These are phyloP conservation scores for Protophormia terraenovae DNA, from an alignment of 2,888 invertebrate species.

Conservation along the genomic window DNA sequence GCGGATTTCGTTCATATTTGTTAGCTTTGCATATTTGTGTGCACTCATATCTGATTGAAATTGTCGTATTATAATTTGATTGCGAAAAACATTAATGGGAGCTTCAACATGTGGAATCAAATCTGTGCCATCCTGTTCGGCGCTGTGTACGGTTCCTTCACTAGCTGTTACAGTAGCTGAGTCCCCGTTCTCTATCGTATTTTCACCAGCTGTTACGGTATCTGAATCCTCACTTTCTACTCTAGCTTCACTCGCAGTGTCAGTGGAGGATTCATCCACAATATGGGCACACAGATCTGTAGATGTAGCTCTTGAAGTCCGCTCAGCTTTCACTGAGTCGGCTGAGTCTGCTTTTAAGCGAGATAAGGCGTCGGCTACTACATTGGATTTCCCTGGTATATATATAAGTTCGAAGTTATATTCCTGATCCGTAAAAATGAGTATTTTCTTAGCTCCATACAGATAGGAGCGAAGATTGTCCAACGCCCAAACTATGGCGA, in stretches of 20 bases:
- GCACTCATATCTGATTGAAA: not conserved
- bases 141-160: conserved; percentile 49
- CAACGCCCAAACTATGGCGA: too few relatives aligned
- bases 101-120: conserved; percentile 50
- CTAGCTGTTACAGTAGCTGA: too few relatives aligned
- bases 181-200: too few relatives aligned
- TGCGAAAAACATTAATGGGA: conserved; percentile 43
- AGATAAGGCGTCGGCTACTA: conserved; percentile 57
- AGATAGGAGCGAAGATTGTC: too few relatives aligned
- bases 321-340: not conserved
- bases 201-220: too few relatives aligned
- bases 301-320: not conserved
- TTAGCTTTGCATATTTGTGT: conserved; percentile 3
- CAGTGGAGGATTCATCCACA: too few relatives aligned
- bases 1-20: conserved; percentile 11
- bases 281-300: too few relatives aligned
- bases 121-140: conserved; percentile 59
- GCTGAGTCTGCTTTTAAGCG: conserved; percentile 26
- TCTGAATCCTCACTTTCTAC: too few relatives aligned
- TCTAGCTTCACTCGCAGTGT: too few relatives aligned
- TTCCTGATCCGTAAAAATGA: not conserved
- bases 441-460: too few relatives aligned
- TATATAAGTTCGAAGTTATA: conserved; percentile 58
- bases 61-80: conserved; percentile 57
- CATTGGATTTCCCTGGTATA: conserved; percentile 43